A percentile compares a stretch with the other conserved stretches of the same genome.
Evolutionary conservation across 2,113 vertebrate genomes (phyloP).

Genomic region (Dasyprocta punctata): DNA sequence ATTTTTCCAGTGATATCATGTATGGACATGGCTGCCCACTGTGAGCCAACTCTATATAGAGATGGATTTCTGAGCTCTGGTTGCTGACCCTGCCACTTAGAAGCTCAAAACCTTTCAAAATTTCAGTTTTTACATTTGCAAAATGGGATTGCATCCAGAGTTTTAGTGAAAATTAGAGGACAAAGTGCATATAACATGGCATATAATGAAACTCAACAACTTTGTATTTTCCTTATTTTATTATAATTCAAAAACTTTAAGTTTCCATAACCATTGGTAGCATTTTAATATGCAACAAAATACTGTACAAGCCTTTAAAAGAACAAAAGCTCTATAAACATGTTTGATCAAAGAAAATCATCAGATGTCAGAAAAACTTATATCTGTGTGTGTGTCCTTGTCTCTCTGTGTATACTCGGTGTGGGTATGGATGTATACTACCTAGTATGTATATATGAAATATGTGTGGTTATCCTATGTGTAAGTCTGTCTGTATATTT

Average conservation of each 20-base stretch:
- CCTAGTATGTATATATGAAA: not conserved
- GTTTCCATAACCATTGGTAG: not conserved
- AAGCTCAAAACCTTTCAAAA: not conserved
- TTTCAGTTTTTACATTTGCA: not conserved
- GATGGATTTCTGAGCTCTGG: not conserved
- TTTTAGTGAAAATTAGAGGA: not conserved
- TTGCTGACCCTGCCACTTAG: not conserved
- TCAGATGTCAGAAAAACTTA: not conserved
- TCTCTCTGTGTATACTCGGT: not conserved
- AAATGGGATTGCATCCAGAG: not conserved
- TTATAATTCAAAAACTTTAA: not conserved
- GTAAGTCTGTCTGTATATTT: not conserved
- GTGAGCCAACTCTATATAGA: not conserved
- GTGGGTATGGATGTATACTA: accelerated
- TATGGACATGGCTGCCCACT: not conserved
- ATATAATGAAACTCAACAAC: not conserved
- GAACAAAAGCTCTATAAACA: not conserved
- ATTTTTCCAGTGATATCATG: not conserved
- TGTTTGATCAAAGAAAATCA: not conserved
- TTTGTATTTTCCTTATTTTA: not conserved
- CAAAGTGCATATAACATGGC: not conserved
- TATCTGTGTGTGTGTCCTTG: not conserved
- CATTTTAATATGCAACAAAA: conserved; percentile 13
- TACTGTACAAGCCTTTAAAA: not conserved
- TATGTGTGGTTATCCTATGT: not conserved